Base-by-base conservation (phyloP, 2,888 invertebrate genomes). In the Stramonita haemastoma region DNA sequence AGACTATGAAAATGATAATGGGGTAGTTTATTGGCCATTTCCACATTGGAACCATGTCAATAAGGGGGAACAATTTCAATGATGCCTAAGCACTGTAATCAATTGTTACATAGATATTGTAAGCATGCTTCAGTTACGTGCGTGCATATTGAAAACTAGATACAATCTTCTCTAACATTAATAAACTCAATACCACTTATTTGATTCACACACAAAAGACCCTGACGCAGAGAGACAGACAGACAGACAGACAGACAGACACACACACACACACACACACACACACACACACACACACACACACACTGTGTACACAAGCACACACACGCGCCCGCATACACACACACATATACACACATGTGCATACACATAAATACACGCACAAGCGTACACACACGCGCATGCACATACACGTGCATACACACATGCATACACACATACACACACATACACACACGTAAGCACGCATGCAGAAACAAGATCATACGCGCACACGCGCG, bases 141-240 rank as follows among this genome's bases (percentile, higher is more conserved):
- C 46, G 8, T 46, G 8, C 46, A 46, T 8, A 46, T 46, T 46
- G 46, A 8, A 46, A 46, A 46, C 46, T 46, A 2, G 46, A 8
- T 46, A 46, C 46, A 5, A 46, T 8, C 46, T 46, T 46, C 8
- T 46, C 46, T 46, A 46, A 46, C 46, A 46, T 46, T 46, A 46
- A 2, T 46, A 8, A 46, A 46, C 8, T 46, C 46, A 5, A 46
- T 46, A 46, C 46, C 46, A 5, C 46, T 46, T 46, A 46, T 46
- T 46, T 46, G 4, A 46, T 46, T 46, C 8, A 46, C 46, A 46
- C 46, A 46, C 46, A 46, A 2, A 46, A 46, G n/a, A n/a, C n/a
- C n/a, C 13, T 86, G n/a, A 84, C 15, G n/a, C n/a, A 84, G n/a
- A 84, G n/a, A 46, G 26, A 84, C 84, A 84, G 11, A n/a, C 26